Conservation (phyloP, 1,140 invertebrate species). For the Dermatophagoides farinae region DNA sequence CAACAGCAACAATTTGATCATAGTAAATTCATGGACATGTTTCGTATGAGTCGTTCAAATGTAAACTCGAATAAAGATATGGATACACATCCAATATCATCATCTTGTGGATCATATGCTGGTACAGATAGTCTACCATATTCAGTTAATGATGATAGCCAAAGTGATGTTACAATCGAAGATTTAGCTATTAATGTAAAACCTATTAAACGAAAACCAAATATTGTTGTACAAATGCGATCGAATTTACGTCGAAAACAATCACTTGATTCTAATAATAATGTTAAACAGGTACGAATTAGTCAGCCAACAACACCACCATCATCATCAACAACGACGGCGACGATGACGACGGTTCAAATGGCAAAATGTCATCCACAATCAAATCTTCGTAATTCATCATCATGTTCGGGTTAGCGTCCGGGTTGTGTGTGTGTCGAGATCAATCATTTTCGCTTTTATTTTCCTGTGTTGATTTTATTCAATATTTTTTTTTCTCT, state of each 20-base stretch:
- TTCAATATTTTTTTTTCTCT: no score
- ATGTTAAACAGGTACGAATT: neutral
- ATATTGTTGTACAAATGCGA: no score
- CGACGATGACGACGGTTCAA: neutral
- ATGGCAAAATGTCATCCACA: neutral
- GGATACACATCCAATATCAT: no score
- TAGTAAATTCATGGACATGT: conserved; percentile 3
- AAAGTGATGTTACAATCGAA: no score
- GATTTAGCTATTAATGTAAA: neutral
- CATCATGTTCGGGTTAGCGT: no score
- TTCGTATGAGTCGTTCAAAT: neutral
- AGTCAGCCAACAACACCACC: neutral
- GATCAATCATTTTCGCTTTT: no score
- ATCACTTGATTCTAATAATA: no score
- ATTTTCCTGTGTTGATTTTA: no score
- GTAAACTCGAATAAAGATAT: neutral
- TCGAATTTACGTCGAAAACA: no score
- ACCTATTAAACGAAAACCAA: neutral
- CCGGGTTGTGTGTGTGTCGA: no score
- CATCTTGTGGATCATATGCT: no score
- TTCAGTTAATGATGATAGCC: neutral
- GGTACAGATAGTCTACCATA: neutral
- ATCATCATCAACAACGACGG: neutral
- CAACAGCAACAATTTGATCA: neutral
- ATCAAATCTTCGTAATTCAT: no score